Base-by-base conservation (phyloP, 1,140 invertebrate genomes). In the Oscheius sp. region DNA sequence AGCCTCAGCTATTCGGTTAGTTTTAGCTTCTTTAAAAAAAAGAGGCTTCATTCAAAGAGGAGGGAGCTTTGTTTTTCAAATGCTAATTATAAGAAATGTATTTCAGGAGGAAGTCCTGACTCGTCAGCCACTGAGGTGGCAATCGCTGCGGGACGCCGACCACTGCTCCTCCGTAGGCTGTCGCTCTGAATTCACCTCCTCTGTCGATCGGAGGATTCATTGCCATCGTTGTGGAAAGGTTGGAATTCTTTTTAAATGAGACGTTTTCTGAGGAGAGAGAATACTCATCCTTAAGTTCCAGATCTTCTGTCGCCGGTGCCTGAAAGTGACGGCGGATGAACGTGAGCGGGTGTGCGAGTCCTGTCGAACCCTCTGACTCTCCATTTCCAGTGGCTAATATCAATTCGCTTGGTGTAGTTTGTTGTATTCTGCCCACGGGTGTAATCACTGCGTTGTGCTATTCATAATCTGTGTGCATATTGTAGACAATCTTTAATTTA, bases 271-370 rank as follows among this genome's bases (percentile, higher is more conserved):
- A n/a, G n/a, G n/a, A n/a, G n/a, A n/a, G n/a, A n/a, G n/a, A n/a
- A n/a, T n/a, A n/a, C n/a, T n/a, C n/a, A 42, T n/a, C n/a, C 38
- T 42, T n/a, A 42, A 42, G 23, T 68, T 71, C 13, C 68, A 69
- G 52, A 77, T 77, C 20, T 77, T 77, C 69, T 77, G 76, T 58
- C 74, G 76, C 15, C 76, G 76, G 1, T 77, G 76, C 31, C 59
- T 77, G 13, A 72, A 77, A 61, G 26, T 62, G 31, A 61, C 49
- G 23, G 49, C 73, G 3, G 75, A 71, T 23, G 61, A 45, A 38
- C 20, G 58, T 3, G 74, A 75, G 28, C 71, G 68, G 15, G 49
- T 76, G n/a, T 76, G 74, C 29, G 69, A 64, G 31, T 26, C 20
- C 10, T 63, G 61, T 23, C 49, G 49, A 7, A 13, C 7, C 23